These are phyloP conservation scores for Scyliorhinus canicula DNA, from an alignment of 2,797 vertebrate genomes.

Conservation along the genomic window DNA sequence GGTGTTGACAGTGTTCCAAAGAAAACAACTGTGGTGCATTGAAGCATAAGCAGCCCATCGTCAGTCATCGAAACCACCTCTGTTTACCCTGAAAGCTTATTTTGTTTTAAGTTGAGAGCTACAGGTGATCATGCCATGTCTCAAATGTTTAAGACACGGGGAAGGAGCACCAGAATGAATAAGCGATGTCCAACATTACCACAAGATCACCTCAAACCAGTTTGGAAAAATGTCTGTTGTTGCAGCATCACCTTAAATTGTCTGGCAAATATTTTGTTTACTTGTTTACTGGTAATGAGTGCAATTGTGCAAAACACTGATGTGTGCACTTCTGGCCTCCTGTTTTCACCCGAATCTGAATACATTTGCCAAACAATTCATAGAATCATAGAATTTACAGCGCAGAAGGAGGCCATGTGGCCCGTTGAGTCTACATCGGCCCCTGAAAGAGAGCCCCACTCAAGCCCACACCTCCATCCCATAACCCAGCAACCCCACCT, in stretches of 20 bases:
- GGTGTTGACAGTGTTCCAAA: not conserved
- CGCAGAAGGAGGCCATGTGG: too few species aligned
- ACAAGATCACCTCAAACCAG: not conserved
- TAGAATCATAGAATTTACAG: too few species aligned
- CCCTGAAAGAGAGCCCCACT: too few species aligned
- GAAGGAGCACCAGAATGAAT: not conserved
- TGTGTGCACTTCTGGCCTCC: not conserved
- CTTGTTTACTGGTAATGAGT: not conserved
- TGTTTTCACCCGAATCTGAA: not conserved
- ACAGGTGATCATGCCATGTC: not conserved
- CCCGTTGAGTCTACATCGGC: too few species aligned
- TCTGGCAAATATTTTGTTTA: not conserved
- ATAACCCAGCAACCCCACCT: too few species aligned
- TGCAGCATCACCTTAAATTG: not conserved
- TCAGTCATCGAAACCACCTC: not conserved
- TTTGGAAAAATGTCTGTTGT: not conserved
- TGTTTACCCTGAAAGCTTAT: not conserved
- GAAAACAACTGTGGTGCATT: not conserved
- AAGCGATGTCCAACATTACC: not conserved
- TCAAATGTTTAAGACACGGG: not conserved
- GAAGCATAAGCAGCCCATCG: not conserved
- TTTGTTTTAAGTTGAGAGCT: not conserved
- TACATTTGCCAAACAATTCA: not conserved
- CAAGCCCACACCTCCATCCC: too few species aligned
- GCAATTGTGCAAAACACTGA: not conserved